phyloP scores from a whole-genome alignment of 1,140 invertebrate genomes.

The Bombus waltoni region DNA sequence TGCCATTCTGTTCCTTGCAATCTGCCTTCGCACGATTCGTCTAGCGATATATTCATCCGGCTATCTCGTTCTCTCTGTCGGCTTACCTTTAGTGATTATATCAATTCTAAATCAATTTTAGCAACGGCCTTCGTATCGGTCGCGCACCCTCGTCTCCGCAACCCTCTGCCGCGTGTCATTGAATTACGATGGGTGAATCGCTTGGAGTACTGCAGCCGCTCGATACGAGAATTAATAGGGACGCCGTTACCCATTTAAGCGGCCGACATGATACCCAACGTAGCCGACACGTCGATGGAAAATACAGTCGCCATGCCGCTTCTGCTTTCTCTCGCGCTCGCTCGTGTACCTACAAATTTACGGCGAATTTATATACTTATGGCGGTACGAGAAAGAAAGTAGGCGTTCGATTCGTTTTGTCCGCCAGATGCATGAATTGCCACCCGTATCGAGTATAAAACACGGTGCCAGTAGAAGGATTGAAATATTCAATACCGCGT shows the following conservation, averaged over 20 bases:
- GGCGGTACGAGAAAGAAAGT: background rate
- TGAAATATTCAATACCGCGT: background rate
- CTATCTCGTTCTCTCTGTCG: background rate
- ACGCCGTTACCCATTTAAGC: conserved; percentile 67
- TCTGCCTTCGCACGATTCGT: background rate
- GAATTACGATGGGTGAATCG: conserved; percentile 72
- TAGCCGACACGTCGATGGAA: conserved; percentile 52
- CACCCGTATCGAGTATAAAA: background rate
- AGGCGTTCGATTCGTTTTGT: background rate
- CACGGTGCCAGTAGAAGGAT: background rate
- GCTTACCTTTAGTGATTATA: conserved; percentile 70
- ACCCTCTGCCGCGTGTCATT: conserved; percentile 59
- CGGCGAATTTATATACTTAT: background rate
- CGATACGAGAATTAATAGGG: conserved; percentile 72
- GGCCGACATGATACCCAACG: conserved; percentile 63
- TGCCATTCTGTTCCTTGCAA: background rate
- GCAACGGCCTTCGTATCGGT: conserved; percentile 62
- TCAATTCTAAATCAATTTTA: conserved; percentile 76
- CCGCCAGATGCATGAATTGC: background rate
- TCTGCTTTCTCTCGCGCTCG: background rate
- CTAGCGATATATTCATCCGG: background rate
- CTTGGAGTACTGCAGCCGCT: conserved; percentile 67
- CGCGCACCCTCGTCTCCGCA: conserved; percentile 3
- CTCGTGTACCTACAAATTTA: conserved; percentile 2
- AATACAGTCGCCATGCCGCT: conserved; percentile 40